Evolutionary conservation across 2,113 vertebrate species (phyloP), one percentile per base, ranked within the genome.

Genomic region (Atrichornis clamosus): DNA sequence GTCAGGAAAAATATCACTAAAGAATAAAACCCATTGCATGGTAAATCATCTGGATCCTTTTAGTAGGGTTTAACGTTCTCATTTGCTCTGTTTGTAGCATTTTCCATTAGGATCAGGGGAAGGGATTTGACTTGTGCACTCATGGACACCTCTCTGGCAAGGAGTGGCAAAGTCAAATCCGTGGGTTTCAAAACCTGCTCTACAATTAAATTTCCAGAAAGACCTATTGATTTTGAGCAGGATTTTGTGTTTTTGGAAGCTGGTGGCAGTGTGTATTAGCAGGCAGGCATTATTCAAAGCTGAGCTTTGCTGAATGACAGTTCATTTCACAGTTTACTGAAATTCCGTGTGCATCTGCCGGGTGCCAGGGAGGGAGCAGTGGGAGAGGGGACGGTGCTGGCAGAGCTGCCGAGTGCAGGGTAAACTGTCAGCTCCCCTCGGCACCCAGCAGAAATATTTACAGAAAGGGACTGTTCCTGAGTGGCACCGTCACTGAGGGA

Each of bases 41-140:
- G 73, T 16, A 94, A 89, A 60, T 93, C 69, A 72, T 63, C 77
- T 84, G 91, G 56, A 89, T 73, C 84, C 84, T 89, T 81, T 79
- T n/a, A 85, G 77, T 1, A 30, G 70, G 74, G 56, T 56, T 95
- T 92, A 93, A 75, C 4, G 0, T 30, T 80, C 79, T 96, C 35
- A 33, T 78, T 90, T 93, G 46, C 58, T 88, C 39, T 46, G 41
- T 46, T 52, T 93, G 70, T 46, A 67, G 27, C 55, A 6, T 58
- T 89, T 92, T 56, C 17, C n/a, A 24, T 37, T 44, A 77, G 80
- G 72, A 92, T 84, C 73, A 75, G 42, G 8, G 53, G 52, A 5
- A 50, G 63, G 86, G 64, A 50, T 94, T 89, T 84, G 56, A 26
- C 73, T 78, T 3, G 32, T 24, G 59, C 39, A 2, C 72, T 70